phyloP scores from a whole-genome alignment of 2,797 vertebrate species.

The Enteromius paludinosus region DNA sequence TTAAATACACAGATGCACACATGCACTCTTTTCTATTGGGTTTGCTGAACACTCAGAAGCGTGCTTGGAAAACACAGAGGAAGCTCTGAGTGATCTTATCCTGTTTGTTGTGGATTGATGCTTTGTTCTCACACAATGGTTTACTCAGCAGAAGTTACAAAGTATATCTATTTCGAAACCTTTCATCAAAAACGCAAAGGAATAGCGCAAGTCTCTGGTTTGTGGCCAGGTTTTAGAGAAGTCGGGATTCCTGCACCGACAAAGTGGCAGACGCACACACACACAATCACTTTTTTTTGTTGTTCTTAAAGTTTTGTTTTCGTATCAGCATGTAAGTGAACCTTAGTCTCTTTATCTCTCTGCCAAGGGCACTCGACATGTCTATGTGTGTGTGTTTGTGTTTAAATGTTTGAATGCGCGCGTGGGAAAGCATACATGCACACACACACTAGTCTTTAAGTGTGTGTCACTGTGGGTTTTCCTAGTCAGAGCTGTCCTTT shows the following conservation, averaged over 20 bases:
- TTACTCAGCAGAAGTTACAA: slow-evolving; percentile 35
- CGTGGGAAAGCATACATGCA: neutral
- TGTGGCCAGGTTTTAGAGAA: slow-evolving; percentile 43
- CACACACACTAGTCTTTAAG: neutral
- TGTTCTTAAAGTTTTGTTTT: neutral
- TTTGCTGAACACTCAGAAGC: neutral
- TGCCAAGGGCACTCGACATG: neutral
- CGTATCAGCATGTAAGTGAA: neutral
- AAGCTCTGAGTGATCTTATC: slow-evolving; percentile 29
- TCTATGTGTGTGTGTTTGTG: slow-evolving; percentile 8
- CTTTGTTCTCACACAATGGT: slow-evolving; percentile 5
- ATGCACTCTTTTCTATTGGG: neutral
- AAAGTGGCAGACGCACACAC: neutral
- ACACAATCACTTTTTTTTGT: slow-evolving; percentile 19
- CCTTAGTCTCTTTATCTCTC: slow-evolving; percentile 23
- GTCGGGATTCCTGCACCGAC: slow-evolving; percentile 23
- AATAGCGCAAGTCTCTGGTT: slow-evolving; percentile 27
- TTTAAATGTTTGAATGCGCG: neutral
- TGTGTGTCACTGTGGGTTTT: slow-evolving; percentile 37
- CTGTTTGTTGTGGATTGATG: neutral
- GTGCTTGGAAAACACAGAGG: slow-evolving; percentile 52
- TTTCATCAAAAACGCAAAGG: neutral
- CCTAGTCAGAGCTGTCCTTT: slow-evolving; percentile 46
- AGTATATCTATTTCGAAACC: neutral
- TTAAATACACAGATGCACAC: neutral